A percentile compares a stretch with the other conserved stretches of the same genome.
Conservation (phyloP, 2,888 invertebrate genomes). For the Penaeus monodon region DNA sequence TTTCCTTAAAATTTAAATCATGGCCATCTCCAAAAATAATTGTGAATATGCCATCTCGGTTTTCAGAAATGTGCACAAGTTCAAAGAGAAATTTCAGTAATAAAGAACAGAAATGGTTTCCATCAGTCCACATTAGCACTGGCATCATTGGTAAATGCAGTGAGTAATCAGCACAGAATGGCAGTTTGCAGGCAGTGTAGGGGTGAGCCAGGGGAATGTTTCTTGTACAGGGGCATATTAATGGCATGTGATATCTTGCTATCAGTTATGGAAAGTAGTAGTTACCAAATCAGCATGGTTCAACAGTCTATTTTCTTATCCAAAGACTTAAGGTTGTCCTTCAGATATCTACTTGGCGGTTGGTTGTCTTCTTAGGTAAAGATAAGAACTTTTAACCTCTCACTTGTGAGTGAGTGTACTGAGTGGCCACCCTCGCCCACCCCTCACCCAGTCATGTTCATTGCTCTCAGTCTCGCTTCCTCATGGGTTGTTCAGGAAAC, state of each 20-base stretch:
- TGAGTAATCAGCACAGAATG: conserved; percentile 6
- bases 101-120: too few relatives aligned
- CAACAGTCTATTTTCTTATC: neutral
- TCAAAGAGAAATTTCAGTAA: neutral
- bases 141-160: conserved; percentile 22
- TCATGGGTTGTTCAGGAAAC: conserved; percentile 20
- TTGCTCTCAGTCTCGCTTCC: conserved; percentile 8
- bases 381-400: conserved; percentile 5
- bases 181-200: conserved; percentile 34
- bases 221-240: too few relatives aligned
- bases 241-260: too few relatives aligned
- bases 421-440: conserved; percentile 12
- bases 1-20: conserved; percentile 23
- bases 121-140: too few relatives aligned
- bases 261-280: too few relatives aligned
- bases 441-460: conserved; percentile 29
- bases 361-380: too few relatives aligned
- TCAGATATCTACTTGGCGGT: conserved; percentile 6
- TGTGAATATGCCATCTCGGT: conserved; percentile 7
- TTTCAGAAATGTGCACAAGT: conserved; percentile 16
- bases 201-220: conserved; percentile 17
- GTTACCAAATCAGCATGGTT: too few relatives aligned
- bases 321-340: conserved; percentile 23
- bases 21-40: conserved; percentile 34
- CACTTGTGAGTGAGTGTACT: conserved; percentile 9